Evolutionary conservation across 1,140 invertebrate genomes (phyloP), one percentile per base, ranked within the genome.

Genomic region (Eumaeus atala): DNA sequence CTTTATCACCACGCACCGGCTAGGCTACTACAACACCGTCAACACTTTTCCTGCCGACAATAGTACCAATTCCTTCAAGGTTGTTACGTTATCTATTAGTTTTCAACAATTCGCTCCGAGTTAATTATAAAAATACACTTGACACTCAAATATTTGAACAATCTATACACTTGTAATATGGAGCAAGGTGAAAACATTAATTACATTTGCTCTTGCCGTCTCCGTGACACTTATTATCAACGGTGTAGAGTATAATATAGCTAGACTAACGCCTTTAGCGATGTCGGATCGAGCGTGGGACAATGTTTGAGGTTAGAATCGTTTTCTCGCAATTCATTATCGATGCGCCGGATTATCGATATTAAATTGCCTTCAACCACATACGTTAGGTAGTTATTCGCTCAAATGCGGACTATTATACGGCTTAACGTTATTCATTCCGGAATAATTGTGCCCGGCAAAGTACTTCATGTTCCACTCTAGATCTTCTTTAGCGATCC

Each of bases 151-250:
- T 42, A 28, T 42, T 53, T 53, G 38, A 53, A 53, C 40, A 40
- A 44, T 40, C 38, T 17, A 16, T 62, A 52, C 64, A 69, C 63
- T 51, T 67, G 62, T 54, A 69, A 80, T 67, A 54, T 80, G 47
- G 77, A 70, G 68, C 77, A 72, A 80, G 77, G 77, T 76, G 64
- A 77, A 73, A 70, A 74, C 67, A 59, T 67, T 74, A 77, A 80
- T 81, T 81, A 74, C 56, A 66, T 40, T 40, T 12, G 17, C 40
- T 16, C 40, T 44, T 16, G 17, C 21, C 2, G 21, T 14, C 17
- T 14, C 16, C 33, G n/a, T 44, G 14, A 37, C n/a, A 21, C 12
- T 36, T 33, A 52, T 52, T 42, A 50, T 8, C n/a, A 14, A 44
- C 28, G 12, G 14, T 7, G n/a, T 12, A 51, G 34, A 35, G 12